These are phyloP conservation scores for Ptiloglossa arizonensis DNA, from an alignment of 1,140 invertebrate genomes.

Conservation along the genomic window DNA sequence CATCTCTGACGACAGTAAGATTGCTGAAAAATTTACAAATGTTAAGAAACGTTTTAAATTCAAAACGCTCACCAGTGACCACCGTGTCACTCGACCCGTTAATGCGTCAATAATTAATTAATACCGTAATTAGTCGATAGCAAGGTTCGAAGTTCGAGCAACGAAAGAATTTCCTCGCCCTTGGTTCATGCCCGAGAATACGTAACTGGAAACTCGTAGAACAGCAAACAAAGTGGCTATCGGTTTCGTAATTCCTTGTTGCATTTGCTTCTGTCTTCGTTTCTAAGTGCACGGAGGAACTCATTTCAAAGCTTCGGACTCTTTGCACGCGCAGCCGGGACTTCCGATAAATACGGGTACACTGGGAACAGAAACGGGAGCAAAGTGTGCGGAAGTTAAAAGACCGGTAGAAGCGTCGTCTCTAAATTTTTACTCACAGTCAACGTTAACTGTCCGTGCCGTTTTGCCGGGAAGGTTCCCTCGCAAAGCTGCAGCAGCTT, in stretches of 20 bases:
- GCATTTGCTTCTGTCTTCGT: not conserved
- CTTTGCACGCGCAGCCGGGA: not conserved
- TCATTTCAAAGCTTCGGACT: conserved; percentile 19
- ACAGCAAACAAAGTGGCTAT: not conserved
- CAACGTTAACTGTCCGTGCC: not conserved
- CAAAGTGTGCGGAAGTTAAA: conserved; percentile 18
- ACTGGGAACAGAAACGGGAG: too few relatives aligned
- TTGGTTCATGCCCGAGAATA: not conserved
- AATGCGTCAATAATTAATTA: too few relatives aligned
- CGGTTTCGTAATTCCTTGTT: not conserved
- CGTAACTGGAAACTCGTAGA: not conserved
- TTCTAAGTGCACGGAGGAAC: conserved; percentile 3
- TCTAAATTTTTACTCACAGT: conserved; percentile 23
- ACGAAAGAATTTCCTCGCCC: not conserved
- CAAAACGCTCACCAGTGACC: too few relatives aligned
- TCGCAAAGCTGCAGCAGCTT: not conserved
- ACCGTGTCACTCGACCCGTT: too few relatives aligned
- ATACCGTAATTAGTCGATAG: too few relatives aligned
- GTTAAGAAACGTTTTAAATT: too few relatives aligned
- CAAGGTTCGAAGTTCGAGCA: too few relatives aligned
- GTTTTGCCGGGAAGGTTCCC: not conserved
- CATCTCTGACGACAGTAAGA: too few relatives aligned
- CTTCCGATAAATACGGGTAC: conserved; percentile 30
- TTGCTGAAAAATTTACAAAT: too few relatives aligned
- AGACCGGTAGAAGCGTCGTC: not conserved